Conservation (phyloP, 2,888 invertebrate genomes). For the Pycnomerus fuliginosus region DNA sequence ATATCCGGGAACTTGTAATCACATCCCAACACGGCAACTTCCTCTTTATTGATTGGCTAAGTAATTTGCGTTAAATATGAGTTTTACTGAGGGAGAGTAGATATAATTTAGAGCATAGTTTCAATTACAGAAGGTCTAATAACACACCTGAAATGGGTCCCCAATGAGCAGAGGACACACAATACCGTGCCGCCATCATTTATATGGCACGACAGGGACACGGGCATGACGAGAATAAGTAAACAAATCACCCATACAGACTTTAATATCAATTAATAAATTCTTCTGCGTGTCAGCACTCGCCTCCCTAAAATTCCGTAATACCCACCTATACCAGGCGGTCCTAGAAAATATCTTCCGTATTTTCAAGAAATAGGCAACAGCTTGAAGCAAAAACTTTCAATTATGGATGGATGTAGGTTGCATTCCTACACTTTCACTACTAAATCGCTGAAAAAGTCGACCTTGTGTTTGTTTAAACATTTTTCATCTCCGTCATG, state of each 20-base stretch:
- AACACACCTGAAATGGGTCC: constrained; percentile 40
- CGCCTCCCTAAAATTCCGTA: too few species aligned
- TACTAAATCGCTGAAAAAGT: constrained; percentile 10
- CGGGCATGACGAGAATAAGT: constrained; percentile 33
- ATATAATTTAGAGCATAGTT: constrained; percentile 36
- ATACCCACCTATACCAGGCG: too few species aligned
- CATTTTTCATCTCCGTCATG: constrained; percentile 11
- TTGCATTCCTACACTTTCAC: constrained; percentile 16
- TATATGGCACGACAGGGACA: constrained; percentile 25
- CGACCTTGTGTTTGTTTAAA: constrained; percentile 19
- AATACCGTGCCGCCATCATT: constrained; percentile 27
- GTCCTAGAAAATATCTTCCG: too few species aligned
- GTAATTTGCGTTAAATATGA: constrained; percentile 11
- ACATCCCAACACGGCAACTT: too few species aligned
- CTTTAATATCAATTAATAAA: constrained; percentile 15
- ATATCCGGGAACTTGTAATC: too few species aligned
- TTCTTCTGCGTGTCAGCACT: too few species aligned
- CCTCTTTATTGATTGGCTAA: neutral
- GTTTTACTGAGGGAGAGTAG: constrained; percentile 5
- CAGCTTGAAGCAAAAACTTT: constrained; percentile 3
- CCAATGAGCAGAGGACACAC: constrained; percentile 34
- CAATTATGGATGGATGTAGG: constrained; percentile 9
- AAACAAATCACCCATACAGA: constrained; percentile 30
- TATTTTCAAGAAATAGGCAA: neutral
- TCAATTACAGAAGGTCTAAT: constrained; percentile 41